Evolutionary conservation across 35 echinoderm and acorn worm species (phyloP), one percentile per base, ranked within the genome.

Genomic region (Ophioderma brevispina): DNA sequence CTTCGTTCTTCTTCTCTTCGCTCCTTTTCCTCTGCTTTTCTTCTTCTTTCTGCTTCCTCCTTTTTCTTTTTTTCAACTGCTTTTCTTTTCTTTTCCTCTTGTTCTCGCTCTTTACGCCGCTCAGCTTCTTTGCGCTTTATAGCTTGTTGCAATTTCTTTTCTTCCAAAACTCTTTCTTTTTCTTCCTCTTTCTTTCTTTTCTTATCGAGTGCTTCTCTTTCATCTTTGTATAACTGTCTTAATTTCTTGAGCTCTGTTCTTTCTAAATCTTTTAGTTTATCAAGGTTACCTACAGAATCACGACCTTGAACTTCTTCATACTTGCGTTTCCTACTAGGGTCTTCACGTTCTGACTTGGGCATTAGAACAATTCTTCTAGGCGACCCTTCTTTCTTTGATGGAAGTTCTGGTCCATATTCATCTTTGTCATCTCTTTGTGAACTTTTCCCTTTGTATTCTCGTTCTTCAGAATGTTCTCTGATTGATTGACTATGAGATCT

Each of bases 61-160:
- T 78, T 90, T 81, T 90, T 94, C 88, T 75, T 86, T 80, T 90
- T 94, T 84, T 50, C 76, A 70, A 50, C 81, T 14, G 36, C 37
- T 19, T 79, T 3, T 33, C 80, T 80, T 86, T 64, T 78, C 81
- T 40, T 85, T 82, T 84, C 38, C 37, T 76, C 70, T 14, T 21
- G 33, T 78, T 43, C 36, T 75, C 88, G 14, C 43, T 85, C 37
- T 80, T 40, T 86, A 30, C n/a, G 14, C 17, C 46, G 32, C 76
- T 77, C 79, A 21, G 32, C 82, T 88, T 49, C 78, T 76, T 88
- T 43, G 31, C 63, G 39, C 8, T 78, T 18, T 31, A 55, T 15
- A 43, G 82, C 39, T 89, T 89, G 39, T 56, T 46, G 40, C 34
- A 25, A 49, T 31, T 56, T 80, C 35, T 64, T 76, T 31, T 39